These are phyloP conservation scores for Pristiophorus japonicus DNA, from an alignment of 2,113 vertebrate genomes.

Conservation along the genomic window DNA sequence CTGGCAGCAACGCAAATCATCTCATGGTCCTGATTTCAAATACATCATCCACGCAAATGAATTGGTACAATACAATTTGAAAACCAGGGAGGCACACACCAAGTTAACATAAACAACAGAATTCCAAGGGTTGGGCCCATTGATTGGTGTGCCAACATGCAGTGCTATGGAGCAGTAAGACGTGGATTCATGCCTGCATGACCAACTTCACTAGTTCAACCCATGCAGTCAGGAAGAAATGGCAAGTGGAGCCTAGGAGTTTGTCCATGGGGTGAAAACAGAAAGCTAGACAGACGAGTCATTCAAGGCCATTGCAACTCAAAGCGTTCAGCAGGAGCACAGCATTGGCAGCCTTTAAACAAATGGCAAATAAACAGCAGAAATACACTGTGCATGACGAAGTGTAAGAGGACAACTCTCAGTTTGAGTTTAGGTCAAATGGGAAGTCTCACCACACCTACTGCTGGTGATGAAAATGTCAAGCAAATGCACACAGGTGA, in stretches of 20 bases:
- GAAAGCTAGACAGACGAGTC: not conserved
- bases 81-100: not conserved
- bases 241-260: not conserved
- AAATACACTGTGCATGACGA: not conserved
- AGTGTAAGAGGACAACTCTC: not conserved
- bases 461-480: not conserved
- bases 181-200: not conserved
- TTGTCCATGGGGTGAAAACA: not conserved
- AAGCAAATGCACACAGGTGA: not conserved
- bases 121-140: not conserved
- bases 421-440: not conserved
- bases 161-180: not conserved
- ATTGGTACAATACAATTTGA: not conserved
- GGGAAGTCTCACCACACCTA: not conserved
- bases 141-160: not conserved
- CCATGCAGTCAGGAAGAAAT: not conserved
- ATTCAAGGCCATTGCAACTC: too few relatives aligned
- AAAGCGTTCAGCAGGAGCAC: not conserved
- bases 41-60: not conserved
- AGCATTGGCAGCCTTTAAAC: not conserved
- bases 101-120: not conserved
- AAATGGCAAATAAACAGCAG: not conserved
- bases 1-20: not conserved
- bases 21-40: not conserved
- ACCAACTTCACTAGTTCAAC: not conserved